A percentile compares a stretch with the other conserved stretches of the same genome.
phyloP scores from a whole-genome alignment of 2,888 invertebrate genomes.

The Drosophila rubida region DNA sequence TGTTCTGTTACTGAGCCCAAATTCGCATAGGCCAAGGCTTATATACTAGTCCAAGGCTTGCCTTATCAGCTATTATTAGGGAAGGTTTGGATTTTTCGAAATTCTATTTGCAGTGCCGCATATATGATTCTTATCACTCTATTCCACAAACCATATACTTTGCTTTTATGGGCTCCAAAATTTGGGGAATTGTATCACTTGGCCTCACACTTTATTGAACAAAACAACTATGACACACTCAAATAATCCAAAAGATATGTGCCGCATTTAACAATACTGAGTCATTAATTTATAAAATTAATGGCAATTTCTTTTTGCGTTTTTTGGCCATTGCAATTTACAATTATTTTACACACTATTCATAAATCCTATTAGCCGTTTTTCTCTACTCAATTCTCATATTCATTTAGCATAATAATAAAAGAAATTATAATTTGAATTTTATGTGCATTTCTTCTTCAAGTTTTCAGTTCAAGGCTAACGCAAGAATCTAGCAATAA shows the following conservation, averaged over 20 bases:
- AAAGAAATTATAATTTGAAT: too few relatives aligned
- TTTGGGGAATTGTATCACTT: conserved; percentile 38
- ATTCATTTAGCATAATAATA: too few relatives aligned
- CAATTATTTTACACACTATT: neutral
- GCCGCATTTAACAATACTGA: conserved; percentile 22
- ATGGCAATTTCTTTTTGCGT: neutral
- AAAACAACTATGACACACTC: conserved; percentile 53
- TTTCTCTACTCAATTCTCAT: too few relatives aligned
- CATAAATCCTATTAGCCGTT: neutral
- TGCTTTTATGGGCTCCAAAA: conserved; percentile 37
- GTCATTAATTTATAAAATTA: conserved; percentile 10
- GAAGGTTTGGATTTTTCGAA: conserved; percentile 40
- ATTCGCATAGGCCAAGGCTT: conserved; percentile 30
- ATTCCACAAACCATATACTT: conserved; percentile 20
- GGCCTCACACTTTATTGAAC: conserved; percentile 3
- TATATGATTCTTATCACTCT: conserved; percentile 31
- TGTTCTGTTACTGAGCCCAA: conserved; percentile 33
- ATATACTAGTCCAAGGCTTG: conserved; percentile 45
- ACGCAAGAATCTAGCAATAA: neutral
- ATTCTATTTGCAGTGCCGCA: conserved; percentile 15
- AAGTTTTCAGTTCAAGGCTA: neutral
- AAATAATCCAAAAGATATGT: conserved; percentile 22
- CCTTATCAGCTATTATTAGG: conserved; percentile 50
- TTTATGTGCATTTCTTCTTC: too few relatives aligned
- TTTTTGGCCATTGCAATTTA: neutral